phyloP scores from a whole-genome alignment of 2,113 vertebrate genomes.

The Python bivittatus region DNA sequence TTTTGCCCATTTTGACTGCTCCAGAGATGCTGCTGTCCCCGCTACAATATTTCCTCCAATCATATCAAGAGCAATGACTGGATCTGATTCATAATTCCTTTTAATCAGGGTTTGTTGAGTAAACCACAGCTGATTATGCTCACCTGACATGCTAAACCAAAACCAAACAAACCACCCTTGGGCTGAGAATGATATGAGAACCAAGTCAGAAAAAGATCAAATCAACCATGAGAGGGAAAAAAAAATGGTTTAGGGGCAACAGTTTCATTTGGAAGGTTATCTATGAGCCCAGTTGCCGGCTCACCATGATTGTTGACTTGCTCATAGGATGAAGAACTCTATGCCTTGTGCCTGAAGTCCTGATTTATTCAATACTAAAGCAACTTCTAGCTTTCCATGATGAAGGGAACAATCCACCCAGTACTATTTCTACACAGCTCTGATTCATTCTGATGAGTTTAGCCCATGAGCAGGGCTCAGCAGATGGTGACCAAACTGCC shows the following conservation, averaged over 20 bases:
- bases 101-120: background rate
- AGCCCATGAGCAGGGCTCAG: background rate
- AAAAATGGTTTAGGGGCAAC: background rate
- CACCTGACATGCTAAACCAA: background rate
- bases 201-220: background rate
- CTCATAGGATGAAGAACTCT: background rate
- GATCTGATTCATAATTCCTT: background rate
- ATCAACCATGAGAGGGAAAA: background rate
- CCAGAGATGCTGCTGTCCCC: background rate
- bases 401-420: constrained; percentile 16
- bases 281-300: no score
- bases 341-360: background rate
- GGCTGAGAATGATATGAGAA: background rate
- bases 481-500: constrained; percentile 28
- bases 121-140: background rate
- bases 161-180: background rate
- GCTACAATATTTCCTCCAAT: background rate
- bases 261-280: background rate
- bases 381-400: constrained; percentile 58
- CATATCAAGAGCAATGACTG: background rate
- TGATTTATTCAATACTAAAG: constrained; percentile 50
- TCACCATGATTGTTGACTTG: background rate
- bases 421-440: background rate
- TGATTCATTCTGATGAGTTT: background rate
- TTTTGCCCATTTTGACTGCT: background rate